These are phyloP conservation scores for Druon quercuslanigerum DNA, from an alignment of 1,140 invertebrate genomes.

Conservation along the genomic window DNA sequence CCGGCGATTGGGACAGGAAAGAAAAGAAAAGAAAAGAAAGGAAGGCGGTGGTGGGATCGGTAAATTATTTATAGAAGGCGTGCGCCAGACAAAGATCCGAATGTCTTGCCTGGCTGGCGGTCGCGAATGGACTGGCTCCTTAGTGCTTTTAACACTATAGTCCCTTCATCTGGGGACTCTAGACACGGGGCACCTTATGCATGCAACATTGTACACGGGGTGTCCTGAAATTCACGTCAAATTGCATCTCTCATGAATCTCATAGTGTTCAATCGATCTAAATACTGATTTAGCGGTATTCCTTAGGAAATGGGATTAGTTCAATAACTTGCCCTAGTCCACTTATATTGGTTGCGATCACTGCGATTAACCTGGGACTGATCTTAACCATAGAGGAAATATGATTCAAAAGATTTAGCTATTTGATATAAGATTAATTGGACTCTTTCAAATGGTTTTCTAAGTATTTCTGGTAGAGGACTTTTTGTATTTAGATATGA, in stretches of 20 bases:
- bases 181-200: slow-evolving; percentile 53
- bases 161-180: slow-evolving; percentile 57
- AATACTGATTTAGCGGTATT: neutral
- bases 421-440: neutral
- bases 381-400: neutral
- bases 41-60: slow-evolving; percentile 40
- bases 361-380: neutral
- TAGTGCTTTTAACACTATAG: slow-evolving; percentile 60
- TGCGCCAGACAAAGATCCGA: slow-evolving; percentile 57
- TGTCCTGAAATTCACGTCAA: slow-evolving; percentile 39
- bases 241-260: slow-evolving; percentile 1
- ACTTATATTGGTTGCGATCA: neutral
- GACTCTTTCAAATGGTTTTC: neutral
- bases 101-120: slow-evolving; percentile 64
- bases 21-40: slow-evolving; percentile 32
- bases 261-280: neutral
- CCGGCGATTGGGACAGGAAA: slow-evolving; percentile 40
- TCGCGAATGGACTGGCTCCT: slow-evolving; percentile 67
- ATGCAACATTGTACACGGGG: slow-evolving; percentile 34
- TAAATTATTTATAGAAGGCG: slow-evolving; percentile 47
- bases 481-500: no score
- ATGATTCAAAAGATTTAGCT: neutral
- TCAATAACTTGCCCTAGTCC: neutral
- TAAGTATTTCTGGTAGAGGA: neutral
- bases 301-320: neutral